A percentile compares a stretch with the other conserved stretches of the same genome.
Evolutionary conservation across 2,888 invertebrate species (phyloP).

Genomic region (Drosophila anomalata): DNA sequence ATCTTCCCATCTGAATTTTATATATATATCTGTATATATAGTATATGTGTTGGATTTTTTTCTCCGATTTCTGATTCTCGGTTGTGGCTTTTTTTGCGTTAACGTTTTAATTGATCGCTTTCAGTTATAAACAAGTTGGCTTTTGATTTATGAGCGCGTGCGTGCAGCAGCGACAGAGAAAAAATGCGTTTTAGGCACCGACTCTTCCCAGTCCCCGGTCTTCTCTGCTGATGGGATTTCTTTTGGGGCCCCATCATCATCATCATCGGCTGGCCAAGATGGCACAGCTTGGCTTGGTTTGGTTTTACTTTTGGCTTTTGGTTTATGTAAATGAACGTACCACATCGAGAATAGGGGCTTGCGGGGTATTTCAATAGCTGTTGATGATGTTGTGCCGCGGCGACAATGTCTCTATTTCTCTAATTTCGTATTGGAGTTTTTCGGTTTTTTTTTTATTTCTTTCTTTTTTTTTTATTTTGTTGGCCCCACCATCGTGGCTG

Average conservation of each 20-base stretch:
- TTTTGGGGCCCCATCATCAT: conserved; percentile 33
- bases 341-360: conserved; percentile 9
- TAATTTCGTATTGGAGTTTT: conserved; percentile 61
- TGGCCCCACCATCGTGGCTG: conserved; percentile 43
- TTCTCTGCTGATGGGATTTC: conserved; percentile 35
- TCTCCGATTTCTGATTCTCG: conserved; percentile 5
- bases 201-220: conserved; percentile 20
- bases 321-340: conserved; percentile 10
- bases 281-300: conserved; percentile 26
- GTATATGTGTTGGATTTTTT: conserved; percentile 11
- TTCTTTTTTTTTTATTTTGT: conserved; percentile 6
- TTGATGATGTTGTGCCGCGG: conserved; percentile 72
- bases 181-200: conserved; percentile 76
- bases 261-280: conserved; percentile 2
- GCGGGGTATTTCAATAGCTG: conserved; percentile 67
- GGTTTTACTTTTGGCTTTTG: conserved; percentile 40
- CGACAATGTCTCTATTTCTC: conserved; percentile 77
- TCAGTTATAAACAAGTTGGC: conserved; percentile 77
- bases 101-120: conserved; percentile 79
- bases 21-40: conserved; percentile 11
- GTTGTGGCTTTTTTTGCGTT: conserved; percentile 67
- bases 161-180: conserved; percentile 70
- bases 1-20: conserved; percentile 41
- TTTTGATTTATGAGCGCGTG: conserved; percentile 78
- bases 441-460: conserved; percentile 3